Percentiles rank a stretch among this genome's conserved stretches.
These are phyloP conservation scores for Pseudotriccus pelzelni DNA, from an alignment of 2,797 vertebrate species.

Conservation along the genomic window DNA sequence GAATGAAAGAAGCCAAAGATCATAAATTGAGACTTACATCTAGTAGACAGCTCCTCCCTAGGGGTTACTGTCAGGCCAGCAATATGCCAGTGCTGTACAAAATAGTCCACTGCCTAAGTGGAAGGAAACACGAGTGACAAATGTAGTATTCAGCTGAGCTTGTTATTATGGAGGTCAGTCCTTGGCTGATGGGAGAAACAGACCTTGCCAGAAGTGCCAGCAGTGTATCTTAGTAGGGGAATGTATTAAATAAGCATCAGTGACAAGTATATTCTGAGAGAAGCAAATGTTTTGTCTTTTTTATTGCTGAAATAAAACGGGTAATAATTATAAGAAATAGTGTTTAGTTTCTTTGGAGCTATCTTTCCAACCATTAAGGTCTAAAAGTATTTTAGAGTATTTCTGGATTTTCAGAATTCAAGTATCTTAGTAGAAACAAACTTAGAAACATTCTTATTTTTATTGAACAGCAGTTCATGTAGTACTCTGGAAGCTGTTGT, in stretches of 20 bases:
- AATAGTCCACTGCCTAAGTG: neutral
- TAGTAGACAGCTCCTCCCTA: neutral
- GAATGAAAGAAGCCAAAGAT: neutral
- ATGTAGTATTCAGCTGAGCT: neutral
- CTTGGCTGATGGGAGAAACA: neutral
- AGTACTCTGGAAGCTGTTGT: neutral
- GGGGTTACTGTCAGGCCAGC: neutral
- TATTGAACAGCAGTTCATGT: fast-evolving
- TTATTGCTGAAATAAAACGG: neutral
- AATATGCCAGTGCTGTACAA: neutral
- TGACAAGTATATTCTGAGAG: neutral
- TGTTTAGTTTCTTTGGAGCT: neutral
- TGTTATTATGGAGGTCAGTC: neutral
- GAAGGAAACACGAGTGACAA: neutral
- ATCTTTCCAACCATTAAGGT: neutral
- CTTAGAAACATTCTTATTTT: neutral
- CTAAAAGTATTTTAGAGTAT: neutral
- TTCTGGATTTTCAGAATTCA: neutral
- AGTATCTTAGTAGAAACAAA: neutral
- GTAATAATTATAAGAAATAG: neutral
- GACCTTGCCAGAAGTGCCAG: neutral
- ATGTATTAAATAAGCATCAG: neutral
- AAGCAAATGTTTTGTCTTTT: neutral
- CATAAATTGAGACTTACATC: neutral
- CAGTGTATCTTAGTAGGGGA: neutral